Conservation (phyloP, 2,888 invertebrate genomes). For the Chironomus riparius region DNA sequence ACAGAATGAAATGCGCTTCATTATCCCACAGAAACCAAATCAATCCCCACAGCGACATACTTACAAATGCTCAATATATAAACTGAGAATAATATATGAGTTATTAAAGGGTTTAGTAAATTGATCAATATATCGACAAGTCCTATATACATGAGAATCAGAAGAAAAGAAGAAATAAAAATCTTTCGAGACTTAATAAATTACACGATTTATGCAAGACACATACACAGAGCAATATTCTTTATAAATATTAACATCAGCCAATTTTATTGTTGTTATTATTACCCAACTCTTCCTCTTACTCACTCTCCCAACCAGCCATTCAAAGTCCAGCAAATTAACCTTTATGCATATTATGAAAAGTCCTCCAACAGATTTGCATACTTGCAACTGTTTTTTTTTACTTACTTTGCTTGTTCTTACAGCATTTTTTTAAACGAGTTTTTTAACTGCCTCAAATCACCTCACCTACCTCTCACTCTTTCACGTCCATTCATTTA, state of each 20-base stretch:
- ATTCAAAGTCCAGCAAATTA: slow-evolving; percentile 4
- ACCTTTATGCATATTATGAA: background rate
- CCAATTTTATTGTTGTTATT: background rate
- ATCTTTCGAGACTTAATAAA: slow-evolving; percentile 8
- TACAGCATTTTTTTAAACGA: background rate
- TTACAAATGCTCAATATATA: background rate
- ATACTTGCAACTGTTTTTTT: slow-evolving; percentile 15
- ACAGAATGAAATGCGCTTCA: no score
- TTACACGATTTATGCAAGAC: slow-evolving; percentile 1
- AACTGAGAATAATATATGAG: background rate
- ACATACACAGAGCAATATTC: background rate
- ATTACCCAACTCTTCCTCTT: background rate
- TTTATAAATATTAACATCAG: background rate
- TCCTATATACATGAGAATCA: background rate
- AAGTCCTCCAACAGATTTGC: slow-evolving; percentile 15
- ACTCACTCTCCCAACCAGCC: background rate
- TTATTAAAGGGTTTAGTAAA: no score
- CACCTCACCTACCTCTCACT: background rate
- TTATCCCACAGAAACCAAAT: no score
- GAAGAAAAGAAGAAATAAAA: background rate
- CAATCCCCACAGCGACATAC: no score
- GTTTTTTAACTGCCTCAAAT: background rate
- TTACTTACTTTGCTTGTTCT: background rate
- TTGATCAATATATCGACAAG: background rate
- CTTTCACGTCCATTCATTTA: background rate